phyloP scores from a whole-genome alignment of 2,797 vertebrate species.

The Myoxocephalus aenaeus region DNA sequence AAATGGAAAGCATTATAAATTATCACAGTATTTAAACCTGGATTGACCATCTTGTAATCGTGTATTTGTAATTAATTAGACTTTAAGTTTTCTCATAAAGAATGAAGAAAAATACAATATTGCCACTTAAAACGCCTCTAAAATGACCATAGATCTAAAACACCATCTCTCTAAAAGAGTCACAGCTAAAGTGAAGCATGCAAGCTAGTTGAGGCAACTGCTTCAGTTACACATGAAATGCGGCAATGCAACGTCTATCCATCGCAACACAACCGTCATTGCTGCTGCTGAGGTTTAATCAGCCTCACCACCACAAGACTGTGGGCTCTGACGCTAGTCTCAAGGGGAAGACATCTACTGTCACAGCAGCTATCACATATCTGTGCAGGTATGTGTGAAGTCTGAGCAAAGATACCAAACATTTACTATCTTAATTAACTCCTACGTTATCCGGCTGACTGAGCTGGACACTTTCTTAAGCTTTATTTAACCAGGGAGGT shows the following conservation, averaged over 20 bases:
- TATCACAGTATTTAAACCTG: neutral
- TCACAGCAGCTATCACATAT: neutral
- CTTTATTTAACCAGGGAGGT: conserved; percentile 1
- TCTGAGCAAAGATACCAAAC: neutral
- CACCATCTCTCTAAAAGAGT: neutral
- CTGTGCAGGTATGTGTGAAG: neutral
- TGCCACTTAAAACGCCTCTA: neutral
- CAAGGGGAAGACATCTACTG: conserved; percentile 2
- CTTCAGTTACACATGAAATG: neutral
- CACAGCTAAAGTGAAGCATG: neutral
- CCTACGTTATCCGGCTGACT: neutral
- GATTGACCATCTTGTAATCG: neutral
- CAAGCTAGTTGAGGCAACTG: too few species aligned
- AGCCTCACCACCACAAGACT: neutral
- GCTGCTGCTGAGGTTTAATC: neutral
- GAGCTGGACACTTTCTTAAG: neutral
- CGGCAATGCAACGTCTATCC: neutral
- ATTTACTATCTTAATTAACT: neutral
- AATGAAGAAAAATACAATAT: neutral
- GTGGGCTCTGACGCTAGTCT: neutral
- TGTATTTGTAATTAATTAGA: neutral
- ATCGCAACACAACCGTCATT: too few species aligned
- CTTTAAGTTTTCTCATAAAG: neutral
- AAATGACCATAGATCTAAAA: neutral
- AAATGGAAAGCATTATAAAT: neutral